Evolutionary conservation across 2,888 invertebrate species (phyloP).

Genomic region (Folsomia candida): DNA sequence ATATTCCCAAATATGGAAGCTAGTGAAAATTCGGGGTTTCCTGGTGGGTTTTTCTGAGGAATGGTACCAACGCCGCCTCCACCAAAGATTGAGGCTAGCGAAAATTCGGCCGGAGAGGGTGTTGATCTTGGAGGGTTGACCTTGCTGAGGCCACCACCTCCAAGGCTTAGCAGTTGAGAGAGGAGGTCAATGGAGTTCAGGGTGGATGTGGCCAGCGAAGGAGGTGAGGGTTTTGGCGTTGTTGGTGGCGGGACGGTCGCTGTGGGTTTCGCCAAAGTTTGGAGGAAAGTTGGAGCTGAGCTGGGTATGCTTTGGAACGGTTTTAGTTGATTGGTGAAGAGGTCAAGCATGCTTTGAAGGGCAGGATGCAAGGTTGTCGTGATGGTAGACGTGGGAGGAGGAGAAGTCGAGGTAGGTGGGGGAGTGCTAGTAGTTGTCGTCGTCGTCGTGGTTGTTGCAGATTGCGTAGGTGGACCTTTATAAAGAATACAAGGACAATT

Average conservation of each 20-base stretch:
- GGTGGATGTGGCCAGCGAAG: conserved; percentile 16
- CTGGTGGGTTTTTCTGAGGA: neutral
- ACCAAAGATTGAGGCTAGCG: neutral
- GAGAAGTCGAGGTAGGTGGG: neutral
- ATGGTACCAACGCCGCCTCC: neutral
- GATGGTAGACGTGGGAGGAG: neutral
- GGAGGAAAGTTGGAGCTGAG: neutral
- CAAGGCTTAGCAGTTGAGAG: conserved; percentile 37
- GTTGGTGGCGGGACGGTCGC: conserved; percentile 4
- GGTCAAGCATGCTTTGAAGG: conserved; percentile 32
- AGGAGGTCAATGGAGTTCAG: conserved; percentile 39
- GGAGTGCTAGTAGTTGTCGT: conserved; percentile 19
- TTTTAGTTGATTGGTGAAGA: conserved; percentile 27
- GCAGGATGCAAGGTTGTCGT: conserved; percentile 33
- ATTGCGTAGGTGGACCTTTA: neutral
- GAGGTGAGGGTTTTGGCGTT: neutral
- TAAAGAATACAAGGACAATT: too few relatives aligned
- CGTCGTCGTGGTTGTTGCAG: conserved; percentile 22
- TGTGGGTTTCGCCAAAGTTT: neutral
- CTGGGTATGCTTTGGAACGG: conserved; percentile 8
- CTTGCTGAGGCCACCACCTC: conserved; percentile 15
- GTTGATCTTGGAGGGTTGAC: conserved; percentile 12
- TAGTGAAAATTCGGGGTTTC: conserved; percentile 4
- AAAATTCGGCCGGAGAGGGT: conserved; percentile 1
- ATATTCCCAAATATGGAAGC: conserved; percentile 7